These are phyloP conservation scores for Choloepus hoffmanni DNA, from an alignment of 2,113 vertebrate species.

Conservation along the genomic window DNA sequence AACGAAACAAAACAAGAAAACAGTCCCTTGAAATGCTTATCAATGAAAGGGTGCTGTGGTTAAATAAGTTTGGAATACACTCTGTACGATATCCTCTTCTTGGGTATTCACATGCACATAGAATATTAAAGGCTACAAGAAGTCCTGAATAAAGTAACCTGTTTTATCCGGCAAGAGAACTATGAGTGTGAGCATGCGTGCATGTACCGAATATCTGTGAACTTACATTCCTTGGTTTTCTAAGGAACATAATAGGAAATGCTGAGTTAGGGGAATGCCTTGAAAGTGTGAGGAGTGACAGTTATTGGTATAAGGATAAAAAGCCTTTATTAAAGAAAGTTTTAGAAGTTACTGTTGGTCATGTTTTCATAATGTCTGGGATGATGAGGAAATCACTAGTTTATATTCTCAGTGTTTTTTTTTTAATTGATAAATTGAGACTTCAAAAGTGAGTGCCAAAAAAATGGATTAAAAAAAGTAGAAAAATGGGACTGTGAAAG, in stretches of 20 bases:
- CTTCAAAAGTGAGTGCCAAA: constrained; percentile 12
- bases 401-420: constrained; percentile 28
- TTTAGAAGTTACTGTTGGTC: constrained; percentile 49
- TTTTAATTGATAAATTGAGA: not conserved
- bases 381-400: constrained; percentile 48
- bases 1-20: not conserved
- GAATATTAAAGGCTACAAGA: not conserved
- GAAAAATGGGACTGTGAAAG: constrained; percentile 23
- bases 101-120: not conserved
- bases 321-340: constrained; percentile 2
- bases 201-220: not conserved
- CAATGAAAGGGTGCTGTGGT: not conserved
- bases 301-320: not conserved
- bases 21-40: constrained; percentile 47
- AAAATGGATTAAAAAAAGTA: constrained; percentile 6
- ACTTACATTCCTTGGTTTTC: not conserved
- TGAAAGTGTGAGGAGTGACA: constrained; percentile 5
- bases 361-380: constrained; percentile 53
- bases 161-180: not conserved
- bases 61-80: constrained; percentile 52
- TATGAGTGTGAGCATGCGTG: not conserved
- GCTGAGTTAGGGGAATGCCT: not conserved
- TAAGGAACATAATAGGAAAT: constrained; percentile 26
- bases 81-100: not conserved
- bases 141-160: not conserved